Conservation (phyloP, 2,797 vertebrate species). For the Microchirus variegatus region DNA sequence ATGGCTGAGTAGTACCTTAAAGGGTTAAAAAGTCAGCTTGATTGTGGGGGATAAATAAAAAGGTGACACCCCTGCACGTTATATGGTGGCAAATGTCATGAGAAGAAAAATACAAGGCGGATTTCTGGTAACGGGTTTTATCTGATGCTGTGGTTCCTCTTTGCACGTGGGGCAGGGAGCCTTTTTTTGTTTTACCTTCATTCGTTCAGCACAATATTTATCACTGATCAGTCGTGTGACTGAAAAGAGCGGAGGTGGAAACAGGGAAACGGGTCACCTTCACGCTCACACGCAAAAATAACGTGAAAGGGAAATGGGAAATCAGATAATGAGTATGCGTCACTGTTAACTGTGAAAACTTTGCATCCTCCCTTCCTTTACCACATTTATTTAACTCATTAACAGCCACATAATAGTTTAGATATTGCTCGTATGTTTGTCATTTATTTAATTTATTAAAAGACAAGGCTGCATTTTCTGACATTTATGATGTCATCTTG, state of each 20-base stretch:
- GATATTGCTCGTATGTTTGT: too few relatives aligned
- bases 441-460: too few relatives aligned
- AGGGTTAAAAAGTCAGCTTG: too few relatives aligned
- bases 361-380: background rate
- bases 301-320: constrained; percentile 43
- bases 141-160: constrained; percentile 6
- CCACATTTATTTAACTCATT: background rate
- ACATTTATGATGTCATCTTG: too few relatives aligned
- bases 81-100: background rate
- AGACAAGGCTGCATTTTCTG: too few relatives aligned
- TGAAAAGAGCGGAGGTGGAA: constrained; percentile 32
- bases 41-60: background rate
- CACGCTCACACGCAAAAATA: constrained; percentile 18
- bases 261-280: constrained; percentile 30
- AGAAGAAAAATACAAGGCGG: background rate
- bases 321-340: constrained; percentile 58
- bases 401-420: too few relatives aligned
- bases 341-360: background rate
- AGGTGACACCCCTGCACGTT: background rate
- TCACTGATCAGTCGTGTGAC: constrained; percentile 42
- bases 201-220: constrained; percentile 26
- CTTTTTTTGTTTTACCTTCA: constrained; percentile 23
- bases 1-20: too few relatives aligned
- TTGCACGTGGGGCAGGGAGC: background rate
- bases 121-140: background rate